Base-by-base conservation (phyloP, 2,888 invertebrate species). In the Heliconius charithonia region DNA sequence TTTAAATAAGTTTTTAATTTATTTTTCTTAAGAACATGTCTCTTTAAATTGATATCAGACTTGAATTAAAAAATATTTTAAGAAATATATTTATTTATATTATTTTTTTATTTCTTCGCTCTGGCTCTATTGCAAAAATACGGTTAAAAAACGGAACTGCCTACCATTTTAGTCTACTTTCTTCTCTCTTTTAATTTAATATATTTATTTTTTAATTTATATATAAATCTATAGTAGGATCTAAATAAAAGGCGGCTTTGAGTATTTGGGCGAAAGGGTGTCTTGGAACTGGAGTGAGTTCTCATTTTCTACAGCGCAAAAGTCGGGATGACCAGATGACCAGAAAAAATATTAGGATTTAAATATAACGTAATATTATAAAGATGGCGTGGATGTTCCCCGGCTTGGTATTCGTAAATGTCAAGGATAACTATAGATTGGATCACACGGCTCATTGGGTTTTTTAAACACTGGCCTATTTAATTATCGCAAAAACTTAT, bases 361-460 rank as follows among this genome's bases (percentile, higher is more conserved):
- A 27, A 3, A 16, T 63, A 27, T 7, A 63, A 67, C 4, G n/a
- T 41, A 25, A 25, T 69, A 69, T 25, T 25, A 41, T 41, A 69
- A n/a, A 69, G 16, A n/a, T 19, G 12, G n/a, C 32, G 22, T n/a
- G n/a, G 3, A 37, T 66, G 19, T 19, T 51, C 67, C 67, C 67
- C 25, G n/a, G 22, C 37, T 67, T 51, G 22, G 22, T 51, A 51
- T 59, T n/a, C 41, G 37, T 69, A 69, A 69, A 69, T 69, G 67
- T 69, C 67, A 69, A 69, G 67, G 67, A n/a, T 69, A 69, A 69
- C 67, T 25, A 69, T 69, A 69, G 67, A 69, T 69, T 41, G 41
- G 37, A 69, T 69, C 67, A 69, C 41, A 41, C 67, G 41, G 67
- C 37, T 69, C 41, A 41, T 69, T 69, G 41, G 16, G n/a, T 41